Conservation (phyloP, 2,797 vertebrate genomes). For the Gymnoscopelus braueri region DNA sequence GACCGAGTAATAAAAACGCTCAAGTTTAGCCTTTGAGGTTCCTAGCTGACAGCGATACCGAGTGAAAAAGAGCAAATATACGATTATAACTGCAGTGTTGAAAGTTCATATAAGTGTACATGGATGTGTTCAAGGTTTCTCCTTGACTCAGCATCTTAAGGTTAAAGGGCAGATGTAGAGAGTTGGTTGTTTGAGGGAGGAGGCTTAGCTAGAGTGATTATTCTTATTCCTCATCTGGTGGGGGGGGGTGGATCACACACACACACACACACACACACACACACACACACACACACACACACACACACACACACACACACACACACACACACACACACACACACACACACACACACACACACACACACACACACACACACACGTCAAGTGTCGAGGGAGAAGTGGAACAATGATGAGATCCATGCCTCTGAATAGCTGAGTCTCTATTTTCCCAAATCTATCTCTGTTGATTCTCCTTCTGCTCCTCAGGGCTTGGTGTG, state of each 20-base stretch:
- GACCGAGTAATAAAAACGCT: not conserved
- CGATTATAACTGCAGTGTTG: slow-evolving; percentile 17
- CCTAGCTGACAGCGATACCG: slow-evolving; percentile 5
- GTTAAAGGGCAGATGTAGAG: slow-evolving; percentile 26
- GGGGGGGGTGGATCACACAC: slow-evolving; percentile 35
- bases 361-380: slow-evolving; percentile 8
- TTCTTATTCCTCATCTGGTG: not conserved
- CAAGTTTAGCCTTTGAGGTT: slow-evolving; percentile 5
- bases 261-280: slow-evolving; percentile 34
- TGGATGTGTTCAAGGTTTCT: slow-evolving; percentile 31
- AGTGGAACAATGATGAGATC: slow-evolving; percentile 63
- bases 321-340: slow-evolving; percentile 36
- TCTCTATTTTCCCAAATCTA: slow-evolving; percentile 62
- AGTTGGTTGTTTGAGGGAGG: not conserved
- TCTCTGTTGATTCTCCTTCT: slow-evolving; percentile 49
- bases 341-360: slow-evolving; percentile 29
- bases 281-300: slow-evolving; percentile 11
- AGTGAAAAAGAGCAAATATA: slow-evolving; percentile 17
- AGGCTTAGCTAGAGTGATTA: slow-evolving; percentile 10
- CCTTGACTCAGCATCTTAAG: slow-evolving; percentile 24
- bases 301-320: not conserved
- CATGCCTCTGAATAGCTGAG: slow-evolving; percentile 74
- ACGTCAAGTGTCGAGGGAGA: slow-evolving; percentile 46
- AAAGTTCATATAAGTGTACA: slow-evolving; percentile 16
- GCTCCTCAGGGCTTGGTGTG: slow-evolving; percentile 33